Percentiles rank a stretch among this genome's conserved stretches.
These are phyloP conservation scores for Sesia apiformis DNA, from an alignment of 2,888 invertebrate species.

Conservation along the genomic window DNA sequence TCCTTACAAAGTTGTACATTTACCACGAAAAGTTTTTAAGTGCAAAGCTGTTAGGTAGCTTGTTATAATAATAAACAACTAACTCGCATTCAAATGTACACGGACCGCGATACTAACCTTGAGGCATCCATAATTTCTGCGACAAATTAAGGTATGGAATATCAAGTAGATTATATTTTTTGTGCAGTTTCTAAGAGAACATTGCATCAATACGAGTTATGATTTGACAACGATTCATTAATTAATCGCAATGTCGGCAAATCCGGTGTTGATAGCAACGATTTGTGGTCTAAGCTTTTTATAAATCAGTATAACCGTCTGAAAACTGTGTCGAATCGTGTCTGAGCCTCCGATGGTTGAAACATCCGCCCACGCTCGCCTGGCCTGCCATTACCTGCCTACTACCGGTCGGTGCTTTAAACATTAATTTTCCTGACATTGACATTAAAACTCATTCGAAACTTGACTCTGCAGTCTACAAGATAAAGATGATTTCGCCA, in stretches of 20 bases:
- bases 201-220: not conserved
- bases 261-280: slow-evolving; percentile 12
- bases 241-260: slow-evolving; percentile 3
- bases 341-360: slow-evolving; percentile 28
- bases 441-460: slow-evolving; percentile 1
- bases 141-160: not conserved
- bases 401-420: slow-evolving; percentile 23
- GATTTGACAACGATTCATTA: slow-evolving; percentile 5
- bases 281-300: slow-evolving; percentile 14
- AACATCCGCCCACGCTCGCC: slow-evolving; percentile 39
- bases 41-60: too few species aligned
- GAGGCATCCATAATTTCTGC: too few species aligned
- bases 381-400: slow-evolving; percentile 37
- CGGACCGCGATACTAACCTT: too few species aligned
- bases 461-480: not conserved
- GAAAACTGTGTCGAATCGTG: slow-evolving; percentile 31
- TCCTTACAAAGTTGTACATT: too few species aligned
- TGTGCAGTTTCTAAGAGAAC: not conserved
- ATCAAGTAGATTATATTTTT: not conserved
- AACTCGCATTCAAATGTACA: too few species aligned
- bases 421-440: slow-evolving; percentile 22
- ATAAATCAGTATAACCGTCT: slow-evolving; percentile 25
- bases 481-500: slow-evolving; percentile 1
- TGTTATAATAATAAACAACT: too few species aligned
- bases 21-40: too few species aligned